These are phyloP conservation scores for Anthrax anthrax DNA, from an alignment of 2,888 invertebrate genomes.

Conservation along the genomic window DNA sequence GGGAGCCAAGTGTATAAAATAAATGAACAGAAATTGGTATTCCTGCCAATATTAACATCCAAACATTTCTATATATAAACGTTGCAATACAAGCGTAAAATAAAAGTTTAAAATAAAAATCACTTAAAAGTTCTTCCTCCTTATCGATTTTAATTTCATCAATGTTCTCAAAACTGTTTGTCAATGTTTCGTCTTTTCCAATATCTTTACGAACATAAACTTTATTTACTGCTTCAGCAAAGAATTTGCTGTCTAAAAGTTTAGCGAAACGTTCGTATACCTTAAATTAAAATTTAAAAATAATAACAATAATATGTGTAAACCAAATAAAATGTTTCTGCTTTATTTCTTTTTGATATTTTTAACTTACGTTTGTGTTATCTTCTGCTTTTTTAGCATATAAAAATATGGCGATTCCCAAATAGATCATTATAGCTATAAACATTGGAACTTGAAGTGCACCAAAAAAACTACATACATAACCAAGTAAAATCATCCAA, in stretches of 20 bases:
- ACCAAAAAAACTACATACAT: constrained; percentile 59
- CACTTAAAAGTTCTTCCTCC: constrained; percentile 42
- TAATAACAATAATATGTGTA: neutral
- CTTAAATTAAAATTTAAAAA: neutral
- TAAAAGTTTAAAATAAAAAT: constrained; percentile 58
- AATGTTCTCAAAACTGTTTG: neutral
- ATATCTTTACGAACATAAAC: constrained; percentile 25
- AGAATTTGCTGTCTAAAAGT: constrained; percentile 24
- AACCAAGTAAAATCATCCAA: constrained; percentile 65
- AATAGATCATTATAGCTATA: constrained; percentile 48
- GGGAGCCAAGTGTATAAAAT: constrained; percentile 20
- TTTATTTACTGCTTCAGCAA: constrained; percentile 22
- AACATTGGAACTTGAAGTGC: constrained; percentile 64
- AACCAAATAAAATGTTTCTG: no score
- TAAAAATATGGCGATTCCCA: constrained; percentile 44
- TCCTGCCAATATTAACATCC: constrained; percentile 62
- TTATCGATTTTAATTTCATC: constrained; percentile 14
- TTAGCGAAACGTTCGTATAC: constrained; percentile 10
- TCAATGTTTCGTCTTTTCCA: constrained; percentile 18
- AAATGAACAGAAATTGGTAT: constrained; percentile 46
- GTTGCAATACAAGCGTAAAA: constrained; percentile 72
- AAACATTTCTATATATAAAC: constrained; percentile 73
- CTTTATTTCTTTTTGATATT: neutral
- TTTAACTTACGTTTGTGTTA: neutral
- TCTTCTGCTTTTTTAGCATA: constrained; percentile 1